Conservation (phyloP, 2,113 vertebrate genomes). For the Oenanthe melanoleuca region DNA sequence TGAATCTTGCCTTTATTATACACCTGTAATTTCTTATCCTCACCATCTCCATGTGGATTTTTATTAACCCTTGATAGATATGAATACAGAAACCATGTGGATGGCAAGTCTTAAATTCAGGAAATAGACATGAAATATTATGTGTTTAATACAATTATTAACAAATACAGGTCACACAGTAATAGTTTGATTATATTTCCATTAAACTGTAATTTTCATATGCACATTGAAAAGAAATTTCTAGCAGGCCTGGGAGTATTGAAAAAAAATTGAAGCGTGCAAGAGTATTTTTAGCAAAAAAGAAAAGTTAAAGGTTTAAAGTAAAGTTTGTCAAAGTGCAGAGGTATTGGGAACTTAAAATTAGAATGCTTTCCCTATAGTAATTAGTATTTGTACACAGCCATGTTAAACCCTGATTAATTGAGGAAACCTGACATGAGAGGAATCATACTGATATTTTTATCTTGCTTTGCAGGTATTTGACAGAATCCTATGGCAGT, state of each 20-base stretch:
- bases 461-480: constrained; percentile 79
- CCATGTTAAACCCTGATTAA: background rate
- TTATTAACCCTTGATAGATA: background rate
- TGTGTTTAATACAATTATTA: background rate
- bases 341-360: background rate
- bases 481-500: constrained; percentile 93
- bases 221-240: background rate
- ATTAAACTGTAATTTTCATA: background rate
- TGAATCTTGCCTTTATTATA: background rate
- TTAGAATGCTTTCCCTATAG: background rate
- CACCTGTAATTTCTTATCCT: background rate
- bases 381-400: background rate
- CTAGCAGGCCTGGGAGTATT: background rate
- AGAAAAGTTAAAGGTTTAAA: background rate
- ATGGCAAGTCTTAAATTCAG: background rate
- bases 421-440: background rate
- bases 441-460: background rate
- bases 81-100: background rate
- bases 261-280: background rate
- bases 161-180: background rate
- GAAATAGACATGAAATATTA: background rate
- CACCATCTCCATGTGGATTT: background rate
- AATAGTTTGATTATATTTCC: background rate
- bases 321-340: background rate
- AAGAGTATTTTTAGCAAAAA: background rate